Percentiles rank a stretch among this genome's conserved stretches.
Evolutionary conservation across 1,140 invertebrate species (phyloP).

Genomic region (Platyscapa corneri): DNA sequence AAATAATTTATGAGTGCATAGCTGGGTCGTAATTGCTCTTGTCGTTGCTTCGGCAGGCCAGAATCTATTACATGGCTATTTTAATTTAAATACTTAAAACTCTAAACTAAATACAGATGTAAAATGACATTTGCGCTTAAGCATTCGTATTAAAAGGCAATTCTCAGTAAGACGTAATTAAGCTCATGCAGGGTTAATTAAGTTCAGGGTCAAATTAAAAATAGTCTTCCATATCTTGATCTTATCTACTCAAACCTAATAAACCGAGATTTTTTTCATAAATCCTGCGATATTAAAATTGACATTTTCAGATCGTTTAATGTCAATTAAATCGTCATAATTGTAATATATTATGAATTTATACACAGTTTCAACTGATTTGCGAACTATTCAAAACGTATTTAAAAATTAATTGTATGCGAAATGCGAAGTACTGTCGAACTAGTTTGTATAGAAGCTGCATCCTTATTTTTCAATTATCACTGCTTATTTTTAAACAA

Average conservation of each 20-base stretch:
- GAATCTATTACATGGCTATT: background rate
- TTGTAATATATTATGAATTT: too few species aligned
- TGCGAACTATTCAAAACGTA: too few species aligned
- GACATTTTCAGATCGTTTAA: too few species aligned
- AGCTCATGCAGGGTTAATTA: slow-evolving; percentile 48
- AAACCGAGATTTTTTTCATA: slow-evolving; percentile 13
- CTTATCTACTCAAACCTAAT: background rate
- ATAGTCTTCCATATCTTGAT: background rate
- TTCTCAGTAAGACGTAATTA: slow-evolving; percentile 48
- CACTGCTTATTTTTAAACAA: too few species aligned
- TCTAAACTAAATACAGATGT: slow-evolving; percentile 41
- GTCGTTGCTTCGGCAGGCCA: background rate
- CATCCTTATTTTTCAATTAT: too few species aligned
- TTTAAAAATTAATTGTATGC: too few species aligned
- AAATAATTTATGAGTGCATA: background rate
- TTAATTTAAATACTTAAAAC: slow-evolving; percentile 3
- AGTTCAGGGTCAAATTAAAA: slow-evolving; percentile 51
- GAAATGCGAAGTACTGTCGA: too few species aligned
- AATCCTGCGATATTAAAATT: background rate
- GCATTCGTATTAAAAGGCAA: slow-evolving; percentile 40
- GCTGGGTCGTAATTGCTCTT: background rate
- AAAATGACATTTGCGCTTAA: slow-evolving; percentile 13
- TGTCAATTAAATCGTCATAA: too few species aligned
- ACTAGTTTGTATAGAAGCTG: too few species aligned
- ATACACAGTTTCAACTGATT: too few species aligned